Percentiles rank a stretch among this genome's conserved stretches.
phyloP scores from a whole-genome alignment of 2,888 invertebrate genomes.

The Protodeltote pygarga region DNA sequence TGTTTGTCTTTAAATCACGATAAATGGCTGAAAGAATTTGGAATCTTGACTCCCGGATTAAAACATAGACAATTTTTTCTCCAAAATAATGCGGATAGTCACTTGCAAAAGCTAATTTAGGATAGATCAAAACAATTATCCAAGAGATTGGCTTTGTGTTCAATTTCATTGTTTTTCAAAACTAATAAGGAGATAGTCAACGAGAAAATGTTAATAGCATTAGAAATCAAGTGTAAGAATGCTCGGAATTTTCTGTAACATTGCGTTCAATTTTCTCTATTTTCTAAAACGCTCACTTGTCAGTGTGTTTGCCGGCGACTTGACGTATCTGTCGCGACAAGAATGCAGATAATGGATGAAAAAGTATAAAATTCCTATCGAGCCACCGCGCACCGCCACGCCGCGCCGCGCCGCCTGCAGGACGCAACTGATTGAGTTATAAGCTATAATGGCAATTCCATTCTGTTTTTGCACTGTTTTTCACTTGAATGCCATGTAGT shows the following conservation, averaged over 20 bases:
- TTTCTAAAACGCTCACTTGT: slow-evolving; percentile 65
- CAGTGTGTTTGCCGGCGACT: slow-evolving; percentile 60
- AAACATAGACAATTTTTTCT: too few species aligned
- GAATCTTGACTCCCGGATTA: too few species aligned
- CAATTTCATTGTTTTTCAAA: too few species aligned
- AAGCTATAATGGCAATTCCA: slow-evolving; percentile 83
- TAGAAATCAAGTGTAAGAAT: slow-evolving; percentile 56
- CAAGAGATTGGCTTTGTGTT: too few species aligned
- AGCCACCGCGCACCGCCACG: slow-evolving; percentile 44
- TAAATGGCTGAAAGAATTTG: too few species aligned
- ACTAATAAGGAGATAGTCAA: too few species aligned
- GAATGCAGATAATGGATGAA: slow-evolving; percentile 79
- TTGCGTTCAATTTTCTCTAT: slow-evolving; percentile 64
- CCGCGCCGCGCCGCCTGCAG: slow-evolving; percentile 52
- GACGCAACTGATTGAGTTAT: slow-evolving; percentile 82
- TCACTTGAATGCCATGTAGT: slow-evolving; percentile 75
- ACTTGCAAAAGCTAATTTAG: too few species aligned
- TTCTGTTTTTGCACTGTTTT: slow-evolving; percentile 82
- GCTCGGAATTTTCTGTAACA: slow-evolving; percentile 67
- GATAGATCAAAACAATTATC: too few species aligned
- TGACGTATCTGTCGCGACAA: slow-evolving; percentile 65
- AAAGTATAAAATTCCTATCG: slow-evolving; percentile 83
- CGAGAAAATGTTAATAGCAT: slow-evolving; percentile 24
- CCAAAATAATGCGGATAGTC: too few species aligned
- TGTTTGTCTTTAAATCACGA: too few species aligned